Conservation (phyloP, 2,113 vertebrate species). For the Syngnathus typhle region DNA sequence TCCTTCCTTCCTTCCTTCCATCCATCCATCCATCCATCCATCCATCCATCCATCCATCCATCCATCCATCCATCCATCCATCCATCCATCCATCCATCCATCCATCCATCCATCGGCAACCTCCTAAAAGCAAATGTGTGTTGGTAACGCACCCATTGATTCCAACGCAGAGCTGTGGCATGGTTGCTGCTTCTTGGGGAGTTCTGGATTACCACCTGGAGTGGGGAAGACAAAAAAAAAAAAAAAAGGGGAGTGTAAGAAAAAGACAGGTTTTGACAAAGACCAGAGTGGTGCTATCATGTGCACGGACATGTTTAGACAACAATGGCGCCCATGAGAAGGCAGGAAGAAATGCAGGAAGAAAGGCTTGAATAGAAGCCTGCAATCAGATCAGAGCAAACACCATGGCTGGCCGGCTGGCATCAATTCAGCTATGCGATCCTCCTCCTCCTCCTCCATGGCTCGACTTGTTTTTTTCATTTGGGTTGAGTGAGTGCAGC, state of each 20-base stretch:
- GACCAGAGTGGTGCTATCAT: neutral
- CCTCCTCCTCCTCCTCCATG: neutral
- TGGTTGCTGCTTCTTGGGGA: slow-evolving; percentile 52
- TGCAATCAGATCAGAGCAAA: slow-evolving; percentile 18
- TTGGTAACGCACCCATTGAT: slow-evolving; percentile 72
- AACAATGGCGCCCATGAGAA: slow-evolving; percentile 10
- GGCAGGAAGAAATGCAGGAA: neutral
- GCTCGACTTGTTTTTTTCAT: neutral
- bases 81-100: too few species aligned
- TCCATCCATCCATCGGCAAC: neutral
- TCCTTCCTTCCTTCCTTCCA: too few species aligned
- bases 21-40: too few species aligned
- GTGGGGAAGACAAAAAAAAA: neutral
- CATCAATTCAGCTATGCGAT: slow-evolving; percentile 26
- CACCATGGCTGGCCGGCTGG: slow-evolving; percentile 11
- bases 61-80: too few species aligned
- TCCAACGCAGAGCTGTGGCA: slow-evolving; percentile 74
- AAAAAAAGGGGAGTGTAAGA: too few species aligned
- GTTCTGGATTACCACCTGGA: slow-evolving; percentile 50
- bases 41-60: too few species aligned
- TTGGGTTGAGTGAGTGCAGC: neutral
- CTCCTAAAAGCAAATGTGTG: neutral
- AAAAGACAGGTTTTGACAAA: neutral
- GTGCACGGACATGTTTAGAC: slow-evolving; percentile 32
- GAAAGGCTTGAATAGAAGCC: neutral